Evolutionary conservation across 2,888 invertebrate genomes (phyloP).

Genomic region (Meliscaeva auricollis): DNA sequence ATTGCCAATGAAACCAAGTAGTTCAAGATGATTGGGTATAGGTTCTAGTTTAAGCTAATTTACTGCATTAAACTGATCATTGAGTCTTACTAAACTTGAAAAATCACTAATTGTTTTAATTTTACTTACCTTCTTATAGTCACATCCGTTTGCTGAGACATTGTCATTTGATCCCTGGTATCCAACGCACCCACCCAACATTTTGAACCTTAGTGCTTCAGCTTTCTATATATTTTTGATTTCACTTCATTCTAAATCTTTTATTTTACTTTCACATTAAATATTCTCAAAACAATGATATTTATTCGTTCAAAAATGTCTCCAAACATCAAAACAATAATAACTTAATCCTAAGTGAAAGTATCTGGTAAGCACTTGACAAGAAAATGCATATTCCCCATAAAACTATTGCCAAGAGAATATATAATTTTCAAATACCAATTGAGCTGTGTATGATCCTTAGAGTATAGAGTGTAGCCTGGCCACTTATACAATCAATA

Average conservation of each 20-base stretch:
- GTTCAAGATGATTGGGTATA: no score
- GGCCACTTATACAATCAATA: constrained; percentile 17
- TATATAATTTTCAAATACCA: constrained; percentile 51
- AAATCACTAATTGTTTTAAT: no score
- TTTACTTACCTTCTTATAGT: constrained; percentile 89
- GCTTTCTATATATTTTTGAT: background rate
- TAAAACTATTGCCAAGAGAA: constrained; percentile 5
- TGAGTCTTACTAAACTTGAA: no score
- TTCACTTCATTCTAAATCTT: constrained; percentile 31
- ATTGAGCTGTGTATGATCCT: constrained; percentile 51
- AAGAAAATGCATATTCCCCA: constrained; percentile 3
- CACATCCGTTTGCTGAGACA: constrained; percentile 85
- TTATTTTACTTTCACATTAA: background rate
- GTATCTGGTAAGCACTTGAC: background rate
- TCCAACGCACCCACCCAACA: constrained; percentile 84
- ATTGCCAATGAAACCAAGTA: no score
- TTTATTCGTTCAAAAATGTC: constrained; percentile 6
- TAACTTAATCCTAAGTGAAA: constrained; percentile 41
- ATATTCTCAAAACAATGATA: background rate
- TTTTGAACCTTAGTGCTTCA: constrained; percentile 74
- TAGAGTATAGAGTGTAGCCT: constrained; percentile 3
- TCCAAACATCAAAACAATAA: background rate
- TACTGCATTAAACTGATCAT: no score
- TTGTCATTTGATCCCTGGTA: constrained; percentile 92
- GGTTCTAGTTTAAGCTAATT: no score